Conservation (phyloP, 30 jellyfish, hydroid and myxozoan genomes). For the Aurelia sp. region DNA sequence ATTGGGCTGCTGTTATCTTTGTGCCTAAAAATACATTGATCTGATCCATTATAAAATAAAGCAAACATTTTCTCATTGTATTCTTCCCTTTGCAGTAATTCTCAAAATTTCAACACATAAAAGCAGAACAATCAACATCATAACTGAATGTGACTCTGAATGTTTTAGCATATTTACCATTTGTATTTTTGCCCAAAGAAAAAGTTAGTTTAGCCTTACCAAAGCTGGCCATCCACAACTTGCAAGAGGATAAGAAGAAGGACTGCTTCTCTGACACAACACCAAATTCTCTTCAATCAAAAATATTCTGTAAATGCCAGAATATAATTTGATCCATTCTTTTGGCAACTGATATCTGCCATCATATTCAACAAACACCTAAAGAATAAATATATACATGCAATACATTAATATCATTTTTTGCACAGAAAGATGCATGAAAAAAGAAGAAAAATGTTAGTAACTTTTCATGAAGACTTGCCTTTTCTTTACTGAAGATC, state of each 20-base stretch:
- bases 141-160: no score
- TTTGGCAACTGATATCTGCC: conserved; percentile 27
- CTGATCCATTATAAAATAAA: not conserved
- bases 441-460: no score
- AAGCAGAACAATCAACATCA: no score
- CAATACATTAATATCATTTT: not conserved
- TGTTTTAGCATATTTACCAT: no score
- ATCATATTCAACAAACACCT: conserved; percentile 65
- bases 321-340: conserved; percentile 54
- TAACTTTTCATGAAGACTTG: no score
- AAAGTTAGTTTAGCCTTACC: conserved; percentile 4
- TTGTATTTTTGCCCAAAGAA: not conserved
- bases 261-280: conserved; percentile 34
- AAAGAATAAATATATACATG: not conserved
- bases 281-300: conserved; percentile 60
- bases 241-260: not conserved
- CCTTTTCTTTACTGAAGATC: no score
- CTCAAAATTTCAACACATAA: no score
- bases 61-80: no score
- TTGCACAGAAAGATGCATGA: no score
- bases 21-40: not conserved
- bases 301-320: conserved; percentile 51
- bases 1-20: not conserved
- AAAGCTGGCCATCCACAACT: conserved; percentile 57
- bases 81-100: no score